These are phyloP conservation scores for Drosophila tsacasi DNA, from an alignment of 1,140 invertebrate genomes.

Conservation along the genomic window DNA sequence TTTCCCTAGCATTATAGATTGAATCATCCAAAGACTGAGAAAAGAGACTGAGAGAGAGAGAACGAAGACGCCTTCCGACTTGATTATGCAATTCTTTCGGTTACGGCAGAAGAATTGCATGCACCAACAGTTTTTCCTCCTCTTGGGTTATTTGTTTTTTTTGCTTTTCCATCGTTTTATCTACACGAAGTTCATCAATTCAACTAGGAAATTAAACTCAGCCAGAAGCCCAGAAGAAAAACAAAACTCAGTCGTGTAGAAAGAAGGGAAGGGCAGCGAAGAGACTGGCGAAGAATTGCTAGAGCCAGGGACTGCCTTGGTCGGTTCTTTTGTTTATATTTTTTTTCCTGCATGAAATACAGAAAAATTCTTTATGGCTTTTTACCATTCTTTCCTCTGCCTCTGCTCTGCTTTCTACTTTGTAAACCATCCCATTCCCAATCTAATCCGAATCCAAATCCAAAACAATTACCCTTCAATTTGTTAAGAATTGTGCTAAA, in stretches of 20 bases:
- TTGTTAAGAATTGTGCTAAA: constrained; percentile 62
- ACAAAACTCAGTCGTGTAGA: constrained; percentile 74
- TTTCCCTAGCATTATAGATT: constrained; percentile 52
- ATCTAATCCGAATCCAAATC: constrained; percentile 31
- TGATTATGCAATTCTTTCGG: constrained; percentile 59
- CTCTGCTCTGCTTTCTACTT: constrained; percentile 41
- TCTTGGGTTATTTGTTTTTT: not conserved
- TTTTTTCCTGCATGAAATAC: constrained; percentile 66
- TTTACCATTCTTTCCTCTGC: constrained; percentile 23
- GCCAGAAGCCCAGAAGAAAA: constrained; percentile 47
- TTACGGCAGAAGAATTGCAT: constrained; percentile 65
- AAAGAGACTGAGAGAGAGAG: constrained; percentile 3
- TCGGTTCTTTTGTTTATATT: constrained; percentile 62
- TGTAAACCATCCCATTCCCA: constrained; percentile 1
- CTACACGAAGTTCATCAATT: constrained; percentile 80
- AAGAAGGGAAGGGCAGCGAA: constrained; percentile 25
- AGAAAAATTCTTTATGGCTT: constrained; percentile 43
- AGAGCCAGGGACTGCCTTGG: constrained; percentile 24
- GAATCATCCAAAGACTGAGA: constrained; percentile 54
- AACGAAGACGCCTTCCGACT: constrained; percentile 13
- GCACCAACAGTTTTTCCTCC: constrained; percentile 64
- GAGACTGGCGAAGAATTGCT: not conserved
- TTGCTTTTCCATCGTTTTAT: constrained; percentile 39
- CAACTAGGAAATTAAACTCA: constrained; percentile 71
- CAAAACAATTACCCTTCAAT: constrained; percentile 75